phyloP scores from a whole-genome alignment of 53 echinoderm and acorn worm species.

The Antedon mediterranea region DNA sequence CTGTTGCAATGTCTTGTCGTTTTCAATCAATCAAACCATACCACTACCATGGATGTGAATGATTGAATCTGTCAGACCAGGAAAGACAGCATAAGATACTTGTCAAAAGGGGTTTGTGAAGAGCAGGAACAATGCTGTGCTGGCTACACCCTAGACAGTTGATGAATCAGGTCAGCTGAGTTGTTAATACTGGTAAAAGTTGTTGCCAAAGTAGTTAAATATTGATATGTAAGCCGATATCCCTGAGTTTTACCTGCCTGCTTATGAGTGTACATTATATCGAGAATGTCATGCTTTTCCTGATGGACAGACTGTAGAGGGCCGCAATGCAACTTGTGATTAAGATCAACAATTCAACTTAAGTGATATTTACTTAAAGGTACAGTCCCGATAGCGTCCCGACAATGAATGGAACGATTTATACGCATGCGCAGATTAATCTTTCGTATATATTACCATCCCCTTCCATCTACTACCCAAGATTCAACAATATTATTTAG shows the following conservation, averaged over 20 bases:
- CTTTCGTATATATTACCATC: too few relatives aligned
- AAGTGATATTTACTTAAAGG: neutral
- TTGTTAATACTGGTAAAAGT: neutral
- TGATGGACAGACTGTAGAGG: too few relatives aligned
- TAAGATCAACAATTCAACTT: neutral
- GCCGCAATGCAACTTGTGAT: neutral
- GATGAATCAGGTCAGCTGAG: neutral
- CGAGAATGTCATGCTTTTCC: neutral
- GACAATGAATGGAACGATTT: too few relatives aligned
- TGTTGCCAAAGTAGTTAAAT: neutral
- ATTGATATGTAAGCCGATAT: neutral
- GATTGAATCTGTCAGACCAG: neutral
- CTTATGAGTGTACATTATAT: neutral
- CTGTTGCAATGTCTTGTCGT: neutral
- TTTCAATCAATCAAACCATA: neutral
- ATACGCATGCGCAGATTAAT: too few relatives aligned
- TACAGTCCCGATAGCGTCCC: too few relatives aligned
- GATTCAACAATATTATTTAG: too few relatives aligned
- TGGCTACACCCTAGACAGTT: neutral
- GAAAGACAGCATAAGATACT: neutral
- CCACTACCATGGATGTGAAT: neutral
- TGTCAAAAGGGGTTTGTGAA: neutral
- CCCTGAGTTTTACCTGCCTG: neutral
- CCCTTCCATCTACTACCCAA: too few relatives aligned
- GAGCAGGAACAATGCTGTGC: neutral